Evolutionary conservation across 2,797 vertebrate genomes (phyloP).

Genomic region (Mycteria americana): DNA sequence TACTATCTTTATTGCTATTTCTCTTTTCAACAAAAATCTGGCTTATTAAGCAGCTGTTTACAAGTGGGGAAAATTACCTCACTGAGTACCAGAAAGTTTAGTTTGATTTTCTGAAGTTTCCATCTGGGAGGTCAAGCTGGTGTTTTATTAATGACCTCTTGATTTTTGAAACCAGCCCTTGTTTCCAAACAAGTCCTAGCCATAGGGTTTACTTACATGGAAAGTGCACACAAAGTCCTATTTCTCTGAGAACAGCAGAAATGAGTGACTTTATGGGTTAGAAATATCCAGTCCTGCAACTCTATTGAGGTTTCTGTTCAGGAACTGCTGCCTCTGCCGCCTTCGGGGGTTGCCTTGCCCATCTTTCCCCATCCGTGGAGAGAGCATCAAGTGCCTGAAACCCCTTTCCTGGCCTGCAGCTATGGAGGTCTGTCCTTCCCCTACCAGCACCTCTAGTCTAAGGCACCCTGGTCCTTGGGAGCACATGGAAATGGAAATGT

Average conservation of each 20-base stretch:
- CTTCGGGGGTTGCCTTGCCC: background rate
- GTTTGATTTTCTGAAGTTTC: background rate
- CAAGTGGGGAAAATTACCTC: background rate
- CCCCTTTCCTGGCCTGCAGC: background rate
- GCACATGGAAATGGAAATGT: background rate
- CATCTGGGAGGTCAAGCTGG: background rate
- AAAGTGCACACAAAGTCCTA: background rate
- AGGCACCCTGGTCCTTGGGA: background rate
- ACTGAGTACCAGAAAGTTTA: background rate
- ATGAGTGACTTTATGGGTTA: background rate
- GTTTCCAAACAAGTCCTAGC: background rate
- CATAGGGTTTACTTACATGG: background rate
- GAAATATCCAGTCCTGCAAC: background rate
- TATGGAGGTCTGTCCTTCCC: background rate
- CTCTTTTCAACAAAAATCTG: background rate
- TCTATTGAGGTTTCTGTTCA: background rate
- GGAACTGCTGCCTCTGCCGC: background rate
- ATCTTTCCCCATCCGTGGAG: background rate
- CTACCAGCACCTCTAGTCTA: background rate
- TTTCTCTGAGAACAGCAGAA: background rate
- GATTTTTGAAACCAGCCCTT: background rate
- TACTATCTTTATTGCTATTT: background rate
- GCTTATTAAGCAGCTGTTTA: background rate
- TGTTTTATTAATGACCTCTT: background rate
- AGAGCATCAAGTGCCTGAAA: background rate